phyloP scores from a whole-genome alignment of 2,888 invertebrate genomes.

The Volucella zonaria region DNA sequence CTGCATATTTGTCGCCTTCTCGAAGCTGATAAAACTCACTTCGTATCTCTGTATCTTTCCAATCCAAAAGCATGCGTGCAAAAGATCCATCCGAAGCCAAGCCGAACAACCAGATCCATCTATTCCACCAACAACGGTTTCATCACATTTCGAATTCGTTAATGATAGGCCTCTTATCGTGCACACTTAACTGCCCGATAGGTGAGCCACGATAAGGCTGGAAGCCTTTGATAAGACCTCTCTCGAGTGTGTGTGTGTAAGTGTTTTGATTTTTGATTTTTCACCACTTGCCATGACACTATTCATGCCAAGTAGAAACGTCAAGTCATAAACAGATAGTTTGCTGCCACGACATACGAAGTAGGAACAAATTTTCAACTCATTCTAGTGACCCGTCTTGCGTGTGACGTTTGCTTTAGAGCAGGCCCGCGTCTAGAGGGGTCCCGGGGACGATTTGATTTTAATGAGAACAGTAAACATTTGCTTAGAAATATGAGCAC shows the following conservation, averaged over 20 bases:
- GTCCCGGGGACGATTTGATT: conserved; percentile 1
- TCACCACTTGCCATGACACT: conserved; percentile 1
- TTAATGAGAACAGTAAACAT: conserved; percentile 67
- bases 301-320: not conserved
- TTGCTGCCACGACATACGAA: not conserved
- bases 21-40: conserved; percentile 43
- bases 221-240: conserved; percentile 48
- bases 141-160: conserved; percentile 58
- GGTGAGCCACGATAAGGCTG: conserved; percentile 57
- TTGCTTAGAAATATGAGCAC: conserved; percentile 33
- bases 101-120: conserved; percentile 33
- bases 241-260: conserved; percentile 19
- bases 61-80: too few species aligned
- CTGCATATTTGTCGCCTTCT: conserved; percentile 42
- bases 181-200: conserved; percentile 58
- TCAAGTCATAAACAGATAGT: not conserved
- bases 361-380: conserved; percentile 60
- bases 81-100: not conserved
- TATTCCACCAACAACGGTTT: conserved; percentile 33
- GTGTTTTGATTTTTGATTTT: conserved; percentile 35
- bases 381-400: conserved; percentile 64
- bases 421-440: not conserved
- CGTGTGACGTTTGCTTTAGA: conserved; percentile 64
- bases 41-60: conserved; percentile 14
- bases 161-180: conserved; percentile 66